phyloP scores from a whole-genome alignment of 1,140 invertebrate species.

The Rhizoglyphus robini region DNA sequence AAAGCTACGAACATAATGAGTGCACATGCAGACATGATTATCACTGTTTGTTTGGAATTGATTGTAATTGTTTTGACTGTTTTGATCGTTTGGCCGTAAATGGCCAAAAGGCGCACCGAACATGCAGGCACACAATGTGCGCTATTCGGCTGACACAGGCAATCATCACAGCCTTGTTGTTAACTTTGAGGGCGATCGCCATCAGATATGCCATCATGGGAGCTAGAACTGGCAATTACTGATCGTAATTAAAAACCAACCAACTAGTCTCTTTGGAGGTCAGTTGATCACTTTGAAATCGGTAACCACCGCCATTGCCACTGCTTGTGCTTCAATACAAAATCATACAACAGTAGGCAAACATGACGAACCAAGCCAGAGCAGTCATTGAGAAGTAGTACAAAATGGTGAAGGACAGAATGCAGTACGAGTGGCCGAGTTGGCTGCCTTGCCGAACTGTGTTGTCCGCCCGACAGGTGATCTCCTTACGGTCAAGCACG shows the following conservation, averaged over 20 bases:
- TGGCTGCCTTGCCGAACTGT: constrained; percentile 61
- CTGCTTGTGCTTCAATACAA: constrained; percentile 47
- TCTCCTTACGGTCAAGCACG: constrained; percentile 59
- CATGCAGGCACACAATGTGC: no score
- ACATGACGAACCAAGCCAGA: constrained; percentile 88
- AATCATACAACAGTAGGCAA: constrained; percentile 85
- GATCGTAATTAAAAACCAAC: constrained; percentile 76
- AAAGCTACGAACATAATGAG: no score
- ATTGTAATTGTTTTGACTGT: no score
- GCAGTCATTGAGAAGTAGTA: constrained; percentile 94
- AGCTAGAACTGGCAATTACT: constrained; percentile 80
- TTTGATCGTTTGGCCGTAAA: no score
- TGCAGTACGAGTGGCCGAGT: constrained; percentile 55
- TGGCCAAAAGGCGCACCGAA: constrained; percentile 89
- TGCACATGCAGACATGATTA: no score
- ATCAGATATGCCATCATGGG: constrained; percentile 62
- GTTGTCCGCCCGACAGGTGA: constrained; percentile 79
- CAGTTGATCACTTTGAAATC: constrained; percentile 59
- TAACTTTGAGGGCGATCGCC: no score
- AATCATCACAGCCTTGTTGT: no score
- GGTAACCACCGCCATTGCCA: no score
- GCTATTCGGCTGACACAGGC: no score
- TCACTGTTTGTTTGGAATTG: no score
- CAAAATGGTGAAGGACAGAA: constrained; percentile 78
- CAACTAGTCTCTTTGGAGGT: constrained; percentile 75